Base-by-base conservation (phyloP, 2,113 vertebrate species). In the Oreochromis tanganicae region DNA sequence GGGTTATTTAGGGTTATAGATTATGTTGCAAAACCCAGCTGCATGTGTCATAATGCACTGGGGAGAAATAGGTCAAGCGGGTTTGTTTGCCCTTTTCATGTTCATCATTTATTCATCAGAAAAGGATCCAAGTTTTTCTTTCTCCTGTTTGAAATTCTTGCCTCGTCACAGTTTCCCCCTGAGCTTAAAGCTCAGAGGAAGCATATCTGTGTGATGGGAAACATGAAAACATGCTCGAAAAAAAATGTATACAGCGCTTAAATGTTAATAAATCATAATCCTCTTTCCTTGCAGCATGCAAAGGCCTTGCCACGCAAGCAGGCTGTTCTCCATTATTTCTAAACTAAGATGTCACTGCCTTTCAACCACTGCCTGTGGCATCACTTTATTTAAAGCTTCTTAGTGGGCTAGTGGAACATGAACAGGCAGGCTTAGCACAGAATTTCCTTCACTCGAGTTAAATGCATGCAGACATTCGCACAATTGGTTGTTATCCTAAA, bases 361-460 rank as follows among this genome's bases (percentile, higher is more conserved):
- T 92, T 90, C 52, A 90, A 91, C 91, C 71, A 27, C 1, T 32
- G 71, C 94, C 90, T 56, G 50, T 83, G 92, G 91, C 91, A 24
- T 29, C 81, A 88, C 85, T 89, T 91, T 83, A 92, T 87, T 89
- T 89, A 93, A 95, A 94, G 86, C 94, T 48, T 81, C 89, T 93
- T 93, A 92, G 89, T 85, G 59, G 54, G 80, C 54, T 79, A 55
- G 63, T 9, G 21, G 63, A 83, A 85, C 78, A 59, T 17, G 81
- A 87, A 88, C 80, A 14, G 79, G 59, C 87, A 87, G 86, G 66
- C 85, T 89, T 63, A 82, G 83, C 38, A 41, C 68, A 84, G 56
- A 92, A 54, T 12, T 80, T 48, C 85, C 59, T 21, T 55, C 66
- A 57, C 80, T 84, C 9, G 16, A 73, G 32, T 38, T 59, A 12